Conservation (phyloP, 2,888 invertebrate species). For the Nymphalis polychloros region DNA sequence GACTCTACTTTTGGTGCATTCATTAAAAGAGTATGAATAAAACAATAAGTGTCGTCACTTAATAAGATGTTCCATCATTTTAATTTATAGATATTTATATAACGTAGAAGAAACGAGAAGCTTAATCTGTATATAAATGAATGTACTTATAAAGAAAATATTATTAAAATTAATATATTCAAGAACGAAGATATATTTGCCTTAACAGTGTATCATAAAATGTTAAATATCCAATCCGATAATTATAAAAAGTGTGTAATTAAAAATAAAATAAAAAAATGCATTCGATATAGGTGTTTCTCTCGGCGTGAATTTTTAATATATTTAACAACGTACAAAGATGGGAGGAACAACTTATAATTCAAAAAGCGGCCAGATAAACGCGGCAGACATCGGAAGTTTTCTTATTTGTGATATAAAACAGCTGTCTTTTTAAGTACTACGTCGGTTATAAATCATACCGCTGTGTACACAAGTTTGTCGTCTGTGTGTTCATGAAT, state of each 20-base stretch:
- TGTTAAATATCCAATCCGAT: background rate
- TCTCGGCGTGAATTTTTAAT: background rate
- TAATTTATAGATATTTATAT: constrained; percentile 20
- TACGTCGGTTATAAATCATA: constrained; percentile 38
- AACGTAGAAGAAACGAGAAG: background rate
- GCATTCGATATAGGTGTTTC: background rate
- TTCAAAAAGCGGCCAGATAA: constrained; percentile 10
- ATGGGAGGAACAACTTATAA: background rate
- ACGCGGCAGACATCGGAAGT: constrained; percentile 30
- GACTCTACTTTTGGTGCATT: constrained; percentile 26
- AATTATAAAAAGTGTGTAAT: no score
- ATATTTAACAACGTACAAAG: background rate
- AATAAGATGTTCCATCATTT: constrained; percentile 27
- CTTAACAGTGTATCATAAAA: background rate
- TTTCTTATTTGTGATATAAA: constrained; percentile 37
- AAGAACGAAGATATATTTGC: background rate
- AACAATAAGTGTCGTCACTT: constrained; percentile 28
- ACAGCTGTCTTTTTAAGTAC: constrained; percentile 39
- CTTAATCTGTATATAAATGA: background rate
- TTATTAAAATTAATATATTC: background rate
- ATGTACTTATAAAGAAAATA: background rate
- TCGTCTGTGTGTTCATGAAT: constrained; percentile 28
- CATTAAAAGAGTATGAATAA: constrained; percentile 32
- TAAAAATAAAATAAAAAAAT: no score
- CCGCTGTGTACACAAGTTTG: constrained; percentile 38